Conservation (phyloP, 2,888 invertebrate species). For the Silvanus unidentatus region DNA sequence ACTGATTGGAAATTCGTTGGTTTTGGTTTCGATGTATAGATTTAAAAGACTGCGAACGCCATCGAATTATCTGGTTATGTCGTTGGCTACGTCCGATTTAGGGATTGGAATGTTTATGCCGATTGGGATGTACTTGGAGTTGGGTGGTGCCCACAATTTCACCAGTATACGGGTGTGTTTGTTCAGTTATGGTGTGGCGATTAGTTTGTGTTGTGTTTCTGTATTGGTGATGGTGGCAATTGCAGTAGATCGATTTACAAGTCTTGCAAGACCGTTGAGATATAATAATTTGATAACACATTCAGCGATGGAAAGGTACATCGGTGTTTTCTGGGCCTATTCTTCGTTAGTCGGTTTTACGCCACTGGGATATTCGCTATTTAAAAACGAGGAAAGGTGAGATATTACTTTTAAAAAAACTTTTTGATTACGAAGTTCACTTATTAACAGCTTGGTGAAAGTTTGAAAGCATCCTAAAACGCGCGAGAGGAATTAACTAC, state of each 20-base stretch:
- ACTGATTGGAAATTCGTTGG: conserved; percentile 54
- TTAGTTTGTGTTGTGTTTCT: conserved; percentile 55
- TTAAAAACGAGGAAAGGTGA: conserved; percentile 34
- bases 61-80: conserved; percentile 56
- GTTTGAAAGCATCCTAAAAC: too few species aligned
- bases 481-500: too few species aligned
- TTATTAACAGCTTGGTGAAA: too few species aligned
- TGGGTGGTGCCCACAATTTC: conserved; percentile 46
- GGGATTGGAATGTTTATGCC: conserved; percentile 57
- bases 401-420: too few species aligned
- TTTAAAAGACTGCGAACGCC: conserved; percentile 58
- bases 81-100: conserved; percentile 56
- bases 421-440: too few species aligned
- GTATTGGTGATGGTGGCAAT: conserved; percentile 57
- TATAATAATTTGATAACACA: conserved; percentile 61
- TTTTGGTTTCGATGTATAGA: conserved; percentile 54
- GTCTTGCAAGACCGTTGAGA: conserved; percentile 55
- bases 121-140: conserved; percentile 53
- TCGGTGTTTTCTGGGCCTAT: conserved; percentile 55
- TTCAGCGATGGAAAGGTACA: conserved; percentile 53
- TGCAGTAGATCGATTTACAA: conserved; percentile 57
- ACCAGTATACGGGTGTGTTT: conserved; percentile 49
- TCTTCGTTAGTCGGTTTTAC: conserved; percentile 52
- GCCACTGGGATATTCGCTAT: conserved; percentile 49
- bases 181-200: conserved; percentile 53